These are phyloP conservation scores for Vespertilio murinus DNA, from an alignment of 2,797 vertebrate genomes.

Conservation along the genomic window DNA sequence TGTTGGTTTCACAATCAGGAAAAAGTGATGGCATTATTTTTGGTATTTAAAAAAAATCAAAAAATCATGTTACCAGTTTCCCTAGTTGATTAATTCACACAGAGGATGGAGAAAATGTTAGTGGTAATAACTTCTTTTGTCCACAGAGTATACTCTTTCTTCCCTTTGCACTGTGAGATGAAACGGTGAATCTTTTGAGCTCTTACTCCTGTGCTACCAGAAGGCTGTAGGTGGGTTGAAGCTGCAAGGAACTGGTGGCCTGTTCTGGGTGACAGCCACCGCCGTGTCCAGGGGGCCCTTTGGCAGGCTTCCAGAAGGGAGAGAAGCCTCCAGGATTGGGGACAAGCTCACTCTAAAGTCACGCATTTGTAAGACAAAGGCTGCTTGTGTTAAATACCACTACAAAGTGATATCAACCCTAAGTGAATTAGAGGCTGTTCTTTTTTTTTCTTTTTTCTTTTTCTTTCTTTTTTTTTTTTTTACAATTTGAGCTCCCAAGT, in stretches of 20 bases:
- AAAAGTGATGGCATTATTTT: neutral
- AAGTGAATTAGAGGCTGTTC: slow-evolving; percentile 11
- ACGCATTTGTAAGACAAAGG: neutral
- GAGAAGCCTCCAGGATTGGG: neutral
- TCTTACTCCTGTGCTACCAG: neutral
- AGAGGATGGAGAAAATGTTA: neutral
- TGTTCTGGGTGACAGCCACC: neutral
- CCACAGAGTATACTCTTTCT: neutral
- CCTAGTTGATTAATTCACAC: neutral
- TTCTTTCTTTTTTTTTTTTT: slow-evolving; percentile 48
- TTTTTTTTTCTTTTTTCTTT: neutral
- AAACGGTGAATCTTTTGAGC: neutral
- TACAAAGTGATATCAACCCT: neutral
- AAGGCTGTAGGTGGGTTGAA: neutral
- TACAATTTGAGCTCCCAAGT: neutral
- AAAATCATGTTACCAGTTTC: neutral
- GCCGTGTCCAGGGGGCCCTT: neutral
- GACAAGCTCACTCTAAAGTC: neutral
- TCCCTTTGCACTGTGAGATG: neutral
- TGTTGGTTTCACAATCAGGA: neutral
- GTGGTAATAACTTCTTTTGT: neutral
- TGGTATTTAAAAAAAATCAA: neutral
- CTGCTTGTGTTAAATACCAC: neutral
- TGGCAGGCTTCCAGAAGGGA: neutral
- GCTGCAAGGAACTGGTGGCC: neutral